These are phyloP conservation scores for Schizopygopsis malacanthus DNA, from an alignment of 2,797 vertebrate species.

Conservation along the genomic window DNA sequence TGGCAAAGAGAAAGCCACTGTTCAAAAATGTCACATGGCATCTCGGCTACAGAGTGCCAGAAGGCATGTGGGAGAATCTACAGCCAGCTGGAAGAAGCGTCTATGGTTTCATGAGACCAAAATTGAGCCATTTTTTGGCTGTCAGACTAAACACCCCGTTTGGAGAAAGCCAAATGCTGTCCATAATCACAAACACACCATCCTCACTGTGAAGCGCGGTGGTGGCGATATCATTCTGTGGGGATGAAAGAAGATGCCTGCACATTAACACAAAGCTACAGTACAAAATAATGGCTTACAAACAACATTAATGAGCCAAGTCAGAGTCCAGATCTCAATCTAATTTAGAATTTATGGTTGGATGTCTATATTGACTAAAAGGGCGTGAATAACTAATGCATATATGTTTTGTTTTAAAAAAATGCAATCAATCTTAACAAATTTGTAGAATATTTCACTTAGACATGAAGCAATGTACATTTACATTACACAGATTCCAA, in stretches of 20 bases:
- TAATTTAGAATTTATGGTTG: not conserved
- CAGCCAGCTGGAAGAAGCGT: constrained; percentile 21
- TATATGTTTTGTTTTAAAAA: not conserved
- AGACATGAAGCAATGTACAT: not conserved
- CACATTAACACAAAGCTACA: constrained; percentile 18
- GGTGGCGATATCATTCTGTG: not conserved
- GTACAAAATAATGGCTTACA: not conserved
- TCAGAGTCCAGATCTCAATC: not conserved
- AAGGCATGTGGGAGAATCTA: constrained; percentile 27
- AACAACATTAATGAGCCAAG: not conserved
- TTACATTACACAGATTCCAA: not conserved
- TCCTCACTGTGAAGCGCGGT: not conserved
- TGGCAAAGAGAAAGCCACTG: constrained; percentile 12
- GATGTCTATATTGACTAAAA: not conserved
- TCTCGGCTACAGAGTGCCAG: not conserved
- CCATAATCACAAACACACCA: not conserved
- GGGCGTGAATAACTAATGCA: not conserved
- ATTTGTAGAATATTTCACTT: not conserved
- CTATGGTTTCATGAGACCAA: constrained; percentile 12
- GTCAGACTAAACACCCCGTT: constrained; percentile 3
- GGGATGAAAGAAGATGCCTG: constrained; percentile 3
- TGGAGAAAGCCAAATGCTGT: not conserved
- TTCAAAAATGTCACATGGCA: constrained; percentile 35
- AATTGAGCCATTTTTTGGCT: constrained; percentile 18
- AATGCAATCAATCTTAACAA: no score